Conservation (phyloP, 1,140 invertebrate species). For the Pteromalus puparum region DNA sequence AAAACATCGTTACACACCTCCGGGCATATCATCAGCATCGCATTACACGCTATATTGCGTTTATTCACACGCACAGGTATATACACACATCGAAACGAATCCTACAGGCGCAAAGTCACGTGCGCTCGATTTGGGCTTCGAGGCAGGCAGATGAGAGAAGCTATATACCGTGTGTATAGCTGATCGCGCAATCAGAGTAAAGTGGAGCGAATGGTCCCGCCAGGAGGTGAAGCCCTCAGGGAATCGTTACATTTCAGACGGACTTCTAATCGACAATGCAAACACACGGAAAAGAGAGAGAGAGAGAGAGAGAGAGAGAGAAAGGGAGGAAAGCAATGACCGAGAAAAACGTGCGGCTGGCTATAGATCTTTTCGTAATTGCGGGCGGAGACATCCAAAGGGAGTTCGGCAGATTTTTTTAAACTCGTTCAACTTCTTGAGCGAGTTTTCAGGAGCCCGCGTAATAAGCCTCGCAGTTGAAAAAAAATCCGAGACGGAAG, state of each 20-base stretch:
- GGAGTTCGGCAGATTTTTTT: not conserved
- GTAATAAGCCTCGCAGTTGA: not conserved
- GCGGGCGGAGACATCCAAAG: not conserved
- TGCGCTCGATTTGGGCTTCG: not conserved
- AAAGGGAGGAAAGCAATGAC: not conserved
- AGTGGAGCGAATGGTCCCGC: constrained; percentile 29
- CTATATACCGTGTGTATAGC: not conserved
- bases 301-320: not conserved
- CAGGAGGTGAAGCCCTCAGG: not conserved
- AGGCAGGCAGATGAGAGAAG: not conserved
- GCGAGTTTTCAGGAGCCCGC: no score
- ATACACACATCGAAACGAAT: no score
- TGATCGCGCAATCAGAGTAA: constrained; percentile 43
- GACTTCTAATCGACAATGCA: constrained; percentile 23
- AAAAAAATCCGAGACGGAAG: not conserved
- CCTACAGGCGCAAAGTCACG: not conserved
- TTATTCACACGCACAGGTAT: not conserved
- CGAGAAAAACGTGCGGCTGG: not conserved
- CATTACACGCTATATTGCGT: not conserved
- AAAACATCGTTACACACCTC: no score
- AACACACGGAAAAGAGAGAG: not conserved
- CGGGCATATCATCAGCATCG: no score
- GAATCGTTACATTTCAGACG: constrained; percentile 34
- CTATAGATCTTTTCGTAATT: not conserved
- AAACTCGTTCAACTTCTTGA: not conserved